A percentile compares a stretch with the other conserved stretches of the same genome.
phyloP scores from a whole-genome alignment of 1,140 invertebrate species.

The Bursaphelenchus mucronatus region DNA sequence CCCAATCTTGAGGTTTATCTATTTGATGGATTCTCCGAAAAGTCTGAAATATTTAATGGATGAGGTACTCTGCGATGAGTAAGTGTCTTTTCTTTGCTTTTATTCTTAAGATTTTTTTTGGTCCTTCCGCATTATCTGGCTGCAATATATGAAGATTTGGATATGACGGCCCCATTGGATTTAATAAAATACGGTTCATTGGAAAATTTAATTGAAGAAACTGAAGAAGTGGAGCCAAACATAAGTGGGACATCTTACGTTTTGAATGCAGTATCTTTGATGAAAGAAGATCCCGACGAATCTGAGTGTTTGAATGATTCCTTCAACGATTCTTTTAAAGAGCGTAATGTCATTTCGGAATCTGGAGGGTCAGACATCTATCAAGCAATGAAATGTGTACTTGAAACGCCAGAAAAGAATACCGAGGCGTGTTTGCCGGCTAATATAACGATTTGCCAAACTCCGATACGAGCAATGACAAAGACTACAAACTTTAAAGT shows the following conservation, averaged over 20 bases:
- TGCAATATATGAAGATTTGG: slow-evolving; percentile 19
- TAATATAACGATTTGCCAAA: no score
- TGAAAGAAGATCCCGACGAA: background rate
- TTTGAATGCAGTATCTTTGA: slow-evolving; percentile 3
- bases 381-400: background rate
- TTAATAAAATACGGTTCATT: slow-evolving; percentile 8
- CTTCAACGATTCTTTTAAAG: background rate
- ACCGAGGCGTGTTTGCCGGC: no score
- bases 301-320: background rate
- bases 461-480: no score
- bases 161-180: slow-evolving; percentile 10
- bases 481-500: no score
- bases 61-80: background rate
- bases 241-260: background rate
- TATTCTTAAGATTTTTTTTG: slow-evolving; percentile 15
- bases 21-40: slow-evolving; percentile 13
- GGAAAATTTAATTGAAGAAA: slow-evolving; percentile 1
- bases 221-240: slow-evolving; percentile 7
- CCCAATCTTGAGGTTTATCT: slow-evolving; percentile 11
- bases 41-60: slow-evolving; percentile 9
- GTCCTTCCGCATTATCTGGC: slow-evolving; percentile 14
- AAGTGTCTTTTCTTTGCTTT: background rate
- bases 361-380: background rate
- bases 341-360: background rate
- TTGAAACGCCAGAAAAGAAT: no score